These are phyloP conservation scores for Caenorhabditis afra DNA, from an alignment of 2,888 invertebrate species.

Conservation along the genomic window DNA sequence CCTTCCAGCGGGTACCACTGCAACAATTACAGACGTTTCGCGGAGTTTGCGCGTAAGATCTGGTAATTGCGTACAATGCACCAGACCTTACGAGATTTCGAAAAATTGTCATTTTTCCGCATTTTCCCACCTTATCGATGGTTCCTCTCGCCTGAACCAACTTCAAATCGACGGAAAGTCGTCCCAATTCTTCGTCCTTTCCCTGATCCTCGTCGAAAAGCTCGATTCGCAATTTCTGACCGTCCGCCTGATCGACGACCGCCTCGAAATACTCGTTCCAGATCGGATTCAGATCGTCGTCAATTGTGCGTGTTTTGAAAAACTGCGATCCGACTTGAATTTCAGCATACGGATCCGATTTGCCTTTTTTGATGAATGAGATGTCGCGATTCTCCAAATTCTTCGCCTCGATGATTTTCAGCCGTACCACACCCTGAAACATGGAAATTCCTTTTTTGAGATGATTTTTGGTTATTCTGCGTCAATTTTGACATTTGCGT, in stretches of 20 bases:
- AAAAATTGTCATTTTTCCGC: neutral
- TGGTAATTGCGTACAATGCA: neutral
- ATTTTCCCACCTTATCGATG: slow-evolving; percentile 83
- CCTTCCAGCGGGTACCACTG: slow-evolving; percentile 96
- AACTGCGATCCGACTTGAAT: slow-evolving; percentile 90
- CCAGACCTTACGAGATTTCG: neutral
- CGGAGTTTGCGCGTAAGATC: neutral
- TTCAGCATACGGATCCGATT: slow-evolving; percentile 95
- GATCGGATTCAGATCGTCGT: slow-evolving; percentile 93
- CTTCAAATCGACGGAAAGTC: slow-evolving; percentile 84
- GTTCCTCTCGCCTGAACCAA: slow-evolving; percentile 86
- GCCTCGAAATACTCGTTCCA: slow-evolving; percentile 97
- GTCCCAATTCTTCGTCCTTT: slow-evolving; percentile 93
- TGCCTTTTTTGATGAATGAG: slow-evolving; percentile 92
- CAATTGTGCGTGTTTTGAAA: slow-evolving; percentile 93
- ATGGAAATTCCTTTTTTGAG: too few relatives aligned
- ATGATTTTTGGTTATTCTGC: too few relatives aligned
- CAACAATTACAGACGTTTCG: slow-evolving; percentile 33
- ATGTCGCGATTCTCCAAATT: slow-evolving; percentile 97
- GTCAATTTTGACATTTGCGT: neutral
- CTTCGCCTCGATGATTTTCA: slow-evolving; percentile 94
- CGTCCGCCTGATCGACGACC: slow-evolving; percentile 79
- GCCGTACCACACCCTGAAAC: slow-evolving; percentile 90
- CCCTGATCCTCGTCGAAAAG: slow-evolving; percentile 94
- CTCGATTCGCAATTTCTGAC: slow-evolving; percentile 83